These are phyloP conservation scores for Mythimna albipuncta DNA, from an alignment of 2,888 invertebrate genomes.

Conservation along the genomic window DNA sequence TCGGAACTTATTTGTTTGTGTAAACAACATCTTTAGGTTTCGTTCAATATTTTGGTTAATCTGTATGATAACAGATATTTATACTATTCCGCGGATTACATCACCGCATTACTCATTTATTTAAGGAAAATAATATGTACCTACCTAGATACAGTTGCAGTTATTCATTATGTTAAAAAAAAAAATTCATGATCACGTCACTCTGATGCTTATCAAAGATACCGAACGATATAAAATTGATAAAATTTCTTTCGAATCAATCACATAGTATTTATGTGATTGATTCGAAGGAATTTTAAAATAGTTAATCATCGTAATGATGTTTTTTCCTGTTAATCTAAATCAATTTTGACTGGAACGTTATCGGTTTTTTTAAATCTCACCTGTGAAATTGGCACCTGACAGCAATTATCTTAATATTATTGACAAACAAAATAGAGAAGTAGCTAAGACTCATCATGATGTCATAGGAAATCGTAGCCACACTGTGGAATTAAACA, in stretches of 20 bases:
- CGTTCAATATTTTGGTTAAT: constrained; percentile 12
- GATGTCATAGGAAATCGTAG: no score
- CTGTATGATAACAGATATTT: background rate
- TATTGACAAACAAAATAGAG: background rate
- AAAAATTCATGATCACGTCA: background rate
- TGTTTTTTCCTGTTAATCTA: background rate
- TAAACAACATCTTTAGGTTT: background rate
- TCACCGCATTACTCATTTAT: constrained; percentile 18
- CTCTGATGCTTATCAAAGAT: constrained; percentile 20
- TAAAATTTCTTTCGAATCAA: background rate
- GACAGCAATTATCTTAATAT: background rate
- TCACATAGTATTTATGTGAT: background rate
- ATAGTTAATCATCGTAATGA: background rate
- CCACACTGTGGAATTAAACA: no score
- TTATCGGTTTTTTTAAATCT: background rate
- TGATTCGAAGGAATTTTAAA: no score
- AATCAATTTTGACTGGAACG: background rate
- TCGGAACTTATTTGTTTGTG: background rate
- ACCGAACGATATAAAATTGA: background rate
- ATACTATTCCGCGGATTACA: background rate
- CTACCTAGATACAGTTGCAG: constrained; percentile 1
- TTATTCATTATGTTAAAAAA: constrained; percentile 6
- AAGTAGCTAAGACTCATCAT: background rate
- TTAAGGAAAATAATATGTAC: constrained; percentile 21
- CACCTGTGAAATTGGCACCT: no score